Conservation (phyloP, 2,797 vertebrate genomes). For the Ispidina lecontei region DNA sequence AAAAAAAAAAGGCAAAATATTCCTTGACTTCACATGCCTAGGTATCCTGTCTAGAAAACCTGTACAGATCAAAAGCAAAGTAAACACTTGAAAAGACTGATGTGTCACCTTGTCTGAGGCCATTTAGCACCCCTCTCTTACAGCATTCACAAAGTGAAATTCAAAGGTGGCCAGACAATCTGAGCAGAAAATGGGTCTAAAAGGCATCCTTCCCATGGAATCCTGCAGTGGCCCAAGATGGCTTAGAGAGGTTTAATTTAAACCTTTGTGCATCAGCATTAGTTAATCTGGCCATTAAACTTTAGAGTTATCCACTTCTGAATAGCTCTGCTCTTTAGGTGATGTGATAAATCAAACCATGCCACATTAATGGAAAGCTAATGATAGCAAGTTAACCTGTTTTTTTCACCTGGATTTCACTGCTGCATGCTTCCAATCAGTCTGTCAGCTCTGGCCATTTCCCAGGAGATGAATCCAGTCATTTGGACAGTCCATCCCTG, state of each 20-base stretch:
- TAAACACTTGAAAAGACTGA: neutral
- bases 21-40: neutral
- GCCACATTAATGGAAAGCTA: conserved; percentile 38
- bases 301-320: conserved; percentile 43
- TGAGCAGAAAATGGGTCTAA: neutral
- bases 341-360: conserved; percentile 51
- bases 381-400: conserved; percentile 12
- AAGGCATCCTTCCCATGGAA: neutral
- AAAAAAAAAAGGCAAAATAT: neutral
- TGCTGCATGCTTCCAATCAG: neutral
- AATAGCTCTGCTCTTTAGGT: conserved; percentile 55
- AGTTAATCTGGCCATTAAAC: conserved; percentile 57
- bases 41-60: neutral
- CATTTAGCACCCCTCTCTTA: neutral
- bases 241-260: conserved; percentile 37
- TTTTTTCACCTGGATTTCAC: conserved; percentile 30
- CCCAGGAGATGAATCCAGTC: conserved; percentile 2
- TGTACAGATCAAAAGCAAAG: neutral
- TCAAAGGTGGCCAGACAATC: neutral
- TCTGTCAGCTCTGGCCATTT: neutral
- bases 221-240: neutral
- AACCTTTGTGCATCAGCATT: conserved; percentile 37
- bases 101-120: neutral
- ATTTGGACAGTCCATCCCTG: neutral
- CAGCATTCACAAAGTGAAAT: neutral